Conservation (phyloP, 2,113 vertebrate genomes). For the Caloenas nicobarica region DNA sequence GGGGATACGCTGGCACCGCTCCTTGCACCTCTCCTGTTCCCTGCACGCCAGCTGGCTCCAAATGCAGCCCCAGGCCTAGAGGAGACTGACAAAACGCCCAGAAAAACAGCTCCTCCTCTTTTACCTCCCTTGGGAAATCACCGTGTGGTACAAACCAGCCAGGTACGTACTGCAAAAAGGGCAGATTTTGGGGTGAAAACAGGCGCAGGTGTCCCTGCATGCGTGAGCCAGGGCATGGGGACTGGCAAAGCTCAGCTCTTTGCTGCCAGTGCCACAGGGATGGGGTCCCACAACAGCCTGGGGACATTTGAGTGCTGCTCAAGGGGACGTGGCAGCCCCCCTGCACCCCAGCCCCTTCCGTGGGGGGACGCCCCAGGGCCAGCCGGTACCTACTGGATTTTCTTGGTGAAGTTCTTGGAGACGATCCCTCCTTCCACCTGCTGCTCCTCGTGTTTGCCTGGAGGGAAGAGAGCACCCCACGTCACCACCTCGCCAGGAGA, state of each 20-base stretch:
- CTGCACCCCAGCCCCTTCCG: rapidly evolving
- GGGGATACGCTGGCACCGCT: neutral
- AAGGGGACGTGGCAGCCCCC: neutral
- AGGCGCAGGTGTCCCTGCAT: rapidly evolving
- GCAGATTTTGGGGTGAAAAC: neutral
- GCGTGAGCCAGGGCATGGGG: rapidly evolving
- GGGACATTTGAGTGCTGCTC: neutral
- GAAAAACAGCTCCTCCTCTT: neutral
- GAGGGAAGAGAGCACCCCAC: neutral
- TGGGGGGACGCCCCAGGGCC: rapidly evolving
- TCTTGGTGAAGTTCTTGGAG: slow-evolving; percentile 99
- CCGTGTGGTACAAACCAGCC: rapidly evolving
- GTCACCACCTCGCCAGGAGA: neutral
- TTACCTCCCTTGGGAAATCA: neutral
- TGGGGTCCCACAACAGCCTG: neutral
- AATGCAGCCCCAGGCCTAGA: neutral
- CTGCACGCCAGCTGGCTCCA: rapidly evolving
- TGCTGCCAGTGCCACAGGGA: rapidly evolving
- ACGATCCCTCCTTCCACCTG: slow-evolving; percentile 96
- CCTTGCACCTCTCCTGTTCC: neutral
- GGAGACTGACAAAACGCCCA: neutral
- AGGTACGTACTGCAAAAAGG: neutral
- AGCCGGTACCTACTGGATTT: slow-evolving; percentile 91
- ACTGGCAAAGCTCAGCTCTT: neutral
- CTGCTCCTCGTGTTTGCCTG: slow-evolving; percentile 96